Evolutionary conservation across 2,113 vertebrate species (phyloP).

Genomic region (Chunga burmeisteri): DNA sequence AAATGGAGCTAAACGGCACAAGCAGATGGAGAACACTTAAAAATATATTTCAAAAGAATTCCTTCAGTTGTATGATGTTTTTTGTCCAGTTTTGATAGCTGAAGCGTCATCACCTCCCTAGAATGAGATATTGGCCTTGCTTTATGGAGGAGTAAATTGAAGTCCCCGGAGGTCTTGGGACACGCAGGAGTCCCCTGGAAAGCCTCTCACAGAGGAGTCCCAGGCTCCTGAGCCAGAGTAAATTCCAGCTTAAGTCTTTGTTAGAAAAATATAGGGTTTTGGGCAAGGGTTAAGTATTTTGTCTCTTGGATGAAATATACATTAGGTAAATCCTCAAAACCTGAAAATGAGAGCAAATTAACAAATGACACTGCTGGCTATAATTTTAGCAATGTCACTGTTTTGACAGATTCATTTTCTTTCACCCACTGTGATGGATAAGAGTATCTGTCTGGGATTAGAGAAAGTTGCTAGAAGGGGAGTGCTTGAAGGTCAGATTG

Average conservation of each 20-base stretch:
- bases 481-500: slow-evolving; percentile 58
- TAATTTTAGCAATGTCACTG: not conserved
- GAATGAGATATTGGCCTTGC: not conserved
- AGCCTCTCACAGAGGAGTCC: not conserved
- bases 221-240: not conserved
- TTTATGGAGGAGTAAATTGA: not conserved
- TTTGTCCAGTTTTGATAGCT: not conserved
- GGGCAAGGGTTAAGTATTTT: not conserved
- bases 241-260: not conserved
- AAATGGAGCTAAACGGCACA: not conserved
- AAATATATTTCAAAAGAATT: not conserved
- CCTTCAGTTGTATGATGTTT: not conserved
- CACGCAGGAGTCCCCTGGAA: rapidly evolving
- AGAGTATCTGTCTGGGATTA: slow-evolving; percentile 48
- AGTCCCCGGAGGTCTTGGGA: not conserved
- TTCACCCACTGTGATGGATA: slow-evolving; percentile 28
- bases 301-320: not conserved
- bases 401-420: slow-evolving; percentile 41
- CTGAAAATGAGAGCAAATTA: not conserved
- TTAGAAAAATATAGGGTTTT: rapidly evolving
- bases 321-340: not conserved
- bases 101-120: not conserved
- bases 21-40: not conserved
- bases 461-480: slow-evolving; percentile 39
- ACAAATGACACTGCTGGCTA: not conserved